Percentiles rank a stretch among this genome's conserved stretches.
These are phyloP conservation scores for Channa argus DNA, from an alignment of 2,113 vertebrate species.

Conservation along the genomic window DNA sequence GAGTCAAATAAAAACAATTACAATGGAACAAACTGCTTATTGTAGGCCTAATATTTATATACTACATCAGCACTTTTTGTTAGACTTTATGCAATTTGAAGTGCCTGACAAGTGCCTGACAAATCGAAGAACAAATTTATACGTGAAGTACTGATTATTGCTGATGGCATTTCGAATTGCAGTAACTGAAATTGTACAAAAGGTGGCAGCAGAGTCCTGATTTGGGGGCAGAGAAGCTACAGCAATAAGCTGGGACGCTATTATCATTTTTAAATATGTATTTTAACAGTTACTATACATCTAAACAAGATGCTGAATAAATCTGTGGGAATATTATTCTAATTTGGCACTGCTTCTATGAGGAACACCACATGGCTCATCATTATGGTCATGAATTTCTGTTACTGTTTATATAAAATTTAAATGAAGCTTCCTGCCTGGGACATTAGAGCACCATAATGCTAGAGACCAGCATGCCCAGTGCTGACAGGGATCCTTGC, in stretches of 20 bases:
- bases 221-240: conserved; percentile 5
- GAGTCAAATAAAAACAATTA: no score
- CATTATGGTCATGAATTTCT: conserved; percentile 10
- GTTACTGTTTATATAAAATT: conserved; percentile 19
- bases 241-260: not conserved
- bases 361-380: not conserved
- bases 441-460: conserved; percentile 27
- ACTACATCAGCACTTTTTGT: no score
- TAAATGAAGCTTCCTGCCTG: conserved; percentile 17
- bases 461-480: conserved; percentile 26
- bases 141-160: not conserved
- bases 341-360: not conserved
- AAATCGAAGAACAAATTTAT: no score
- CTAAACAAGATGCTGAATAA: conserved; percentile 4
- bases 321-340: conserved; percentile 7
- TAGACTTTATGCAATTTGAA: no score
- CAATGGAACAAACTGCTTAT: no score
- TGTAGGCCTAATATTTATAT: no score
- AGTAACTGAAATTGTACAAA: conserved; percentile 48
- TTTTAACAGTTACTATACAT: not conserved
- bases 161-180: conserved; percentile 4
- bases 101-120: no score
- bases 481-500: conserved; percentile 28
- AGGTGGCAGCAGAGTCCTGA: conserved; percentile 71
- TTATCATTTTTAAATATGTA: conserved; percentile 8